Evolutionary conservation across 2,888 invertebrate genomes (phyloP).

Genomic region (Andricus curvator): DNA sequence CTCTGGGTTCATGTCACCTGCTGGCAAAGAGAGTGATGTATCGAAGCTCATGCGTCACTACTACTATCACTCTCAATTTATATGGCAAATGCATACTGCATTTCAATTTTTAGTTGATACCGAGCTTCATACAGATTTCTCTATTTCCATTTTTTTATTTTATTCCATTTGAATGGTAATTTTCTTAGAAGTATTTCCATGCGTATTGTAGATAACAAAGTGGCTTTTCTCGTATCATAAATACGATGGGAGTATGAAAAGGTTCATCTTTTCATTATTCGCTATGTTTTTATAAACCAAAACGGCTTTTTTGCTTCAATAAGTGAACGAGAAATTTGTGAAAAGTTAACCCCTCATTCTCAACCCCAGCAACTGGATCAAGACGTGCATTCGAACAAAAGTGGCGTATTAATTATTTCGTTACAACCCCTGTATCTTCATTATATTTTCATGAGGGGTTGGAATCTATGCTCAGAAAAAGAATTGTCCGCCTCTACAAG

Average conservation of each 20-base stretch:
- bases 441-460: conserved; percentile 36
- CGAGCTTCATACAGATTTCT: conserved; percentile 8
- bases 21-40: conserved; percentile 35
- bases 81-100: conserved; percentile 39
- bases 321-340: background rate
- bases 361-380: background rate
- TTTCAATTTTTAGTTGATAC: conserved; percentile 31
- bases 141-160: background rate
- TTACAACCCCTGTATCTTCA: conserved; percentile 28
- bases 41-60: conserved; percentile 37
- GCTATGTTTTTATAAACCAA: background rate
- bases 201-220: background rate
- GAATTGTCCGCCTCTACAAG: background rate
- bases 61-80: conserved; percentile 34
- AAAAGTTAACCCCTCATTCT: conserved; percentile 11
- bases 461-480: conserved; percentile 19
- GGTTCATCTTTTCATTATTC: background rate
- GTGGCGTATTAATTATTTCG: conserved; percentile 38
- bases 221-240: background rate
- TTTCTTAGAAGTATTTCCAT: background rate
- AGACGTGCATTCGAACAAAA: conserved; percentile 25
- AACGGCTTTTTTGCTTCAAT: background rate
- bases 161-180: background rate
- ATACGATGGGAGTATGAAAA: background rate
- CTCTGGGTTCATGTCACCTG: conserved; percentile 35